Percentiles rank a stretch among this genome's conserved stretches.
phyloP scores from a whole-genome alignment of 1,140 invertebrate genomes.

The Drosophila chauvacae region DNA sequence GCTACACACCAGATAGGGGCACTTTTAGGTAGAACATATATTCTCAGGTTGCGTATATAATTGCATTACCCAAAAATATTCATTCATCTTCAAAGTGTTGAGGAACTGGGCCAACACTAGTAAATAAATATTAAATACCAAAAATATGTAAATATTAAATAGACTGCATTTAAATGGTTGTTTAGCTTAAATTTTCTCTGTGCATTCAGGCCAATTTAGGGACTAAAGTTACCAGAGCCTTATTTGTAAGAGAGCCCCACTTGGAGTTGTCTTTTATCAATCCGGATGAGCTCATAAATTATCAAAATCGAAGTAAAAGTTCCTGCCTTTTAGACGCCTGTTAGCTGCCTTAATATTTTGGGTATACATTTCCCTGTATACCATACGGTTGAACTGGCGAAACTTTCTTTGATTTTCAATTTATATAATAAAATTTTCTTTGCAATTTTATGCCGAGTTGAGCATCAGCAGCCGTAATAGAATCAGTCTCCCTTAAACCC shows the following conservation, averaged over 20 bases:
- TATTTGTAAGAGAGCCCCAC: not conserved
- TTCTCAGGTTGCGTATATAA: not conserved
- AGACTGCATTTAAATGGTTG: not conserved
- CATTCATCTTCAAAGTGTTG: not conserved
- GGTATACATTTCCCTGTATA: slow-evolving; percentile 8
- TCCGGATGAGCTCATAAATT: slow-evolving; percentile 36
- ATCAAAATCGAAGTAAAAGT: slow-evolving; percentile 32
- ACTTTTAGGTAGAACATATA: not conserved
- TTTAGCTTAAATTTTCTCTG: not conserved
- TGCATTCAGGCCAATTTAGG: slow-evolving; percentile 1
- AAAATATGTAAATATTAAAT: not conserved
- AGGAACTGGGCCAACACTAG: not conserved
- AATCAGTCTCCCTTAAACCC: slow-evolving; percentile 24
- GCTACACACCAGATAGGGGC: not conserved
- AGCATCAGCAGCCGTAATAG: slow-evolving; percentile 52
- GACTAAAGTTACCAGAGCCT: slow-evolving; percentile 3
- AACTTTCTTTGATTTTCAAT: slow-evolving; percentile 74
- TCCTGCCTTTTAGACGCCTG: slow-evolving; percentile 20
- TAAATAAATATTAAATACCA: not conserved
- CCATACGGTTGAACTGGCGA: not conserved
- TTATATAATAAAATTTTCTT: slow-evolving; percentile 79
- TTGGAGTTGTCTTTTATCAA: slow-evolving; percentile 26
- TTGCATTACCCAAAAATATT: not conserved
- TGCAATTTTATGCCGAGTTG: slow-evolving; percentile 76
- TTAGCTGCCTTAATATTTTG: slow-evolving; percentile 24